phyloP scores from a whole-genome alignment of 2,888 invertebrate species.

The Agonopterix alstromeriana region DNA sequence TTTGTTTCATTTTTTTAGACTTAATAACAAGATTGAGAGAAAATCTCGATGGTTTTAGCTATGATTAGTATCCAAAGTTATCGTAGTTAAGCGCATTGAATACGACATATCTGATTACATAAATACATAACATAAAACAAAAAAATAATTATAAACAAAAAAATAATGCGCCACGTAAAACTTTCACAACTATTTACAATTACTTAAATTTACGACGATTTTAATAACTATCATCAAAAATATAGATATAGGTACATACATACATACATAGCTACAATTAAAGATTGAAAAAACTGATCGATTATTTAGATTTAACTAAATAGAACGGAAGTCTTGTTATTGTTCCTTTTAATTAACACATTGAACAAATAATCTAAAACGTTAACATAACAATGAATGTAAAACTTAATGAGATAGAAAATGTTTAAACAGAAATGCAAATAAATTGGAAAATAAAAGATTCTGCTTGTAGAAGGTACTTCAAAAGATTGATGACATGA shows the following conservation, averaged over 20 bases:
- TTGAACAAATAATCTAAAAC: slow-evolving; percentile 13
- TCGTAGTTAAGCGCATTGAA: slow-evolving; percentile 33
- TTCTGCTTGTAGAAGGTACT: background rate
- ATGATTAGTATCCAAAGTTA: slow-evolving; percentile 19
- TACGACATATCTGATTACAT: slow-evolving; percentile 60
- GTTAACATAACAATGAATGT: slow-evolving; percentile 29
- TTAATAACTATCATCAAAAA: slow-evolving; percentile 68
- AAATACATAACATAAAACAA: slow-evolving; percentile 69
- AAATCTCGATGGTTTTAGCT: background rate
- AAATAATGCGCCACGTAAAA: slow-evolving; percentile 71
- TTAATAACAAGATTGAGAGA: background rate
- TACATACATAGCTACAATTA: slow-evolving; percentile 68
- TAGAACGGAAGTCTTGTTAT: slow-evolving; percentile 54
- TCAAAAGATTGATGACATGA: background rate
- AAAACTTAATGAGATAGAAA: slow-evolving; percentile 27
- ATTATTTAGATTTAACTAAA: slow-evolving; percentile 47
- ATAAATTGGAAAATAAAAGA: slow-evolving; percentile 23
- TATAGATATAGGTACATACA: slow-evolving; percentile 65
- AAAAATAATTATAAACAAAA: slow-evolving; percentile 49
- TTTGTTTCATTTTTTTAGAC: background rate
- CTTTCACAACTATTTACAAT: slow-evolving; percentile 71
- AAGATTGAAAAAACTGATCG: slow-evolving; percentile 53
- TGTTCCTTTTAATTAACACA: slow-evolving; percentile 21
- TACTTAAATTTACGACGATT: slow-evolving; percentile 62
- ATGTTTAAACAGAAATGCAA: slow-evolving; percentile 12